Evolutionary conservation across 2,888 invertebrate genomes (phyloP).

Genomic region (Xanthia icteritia): DNA sequence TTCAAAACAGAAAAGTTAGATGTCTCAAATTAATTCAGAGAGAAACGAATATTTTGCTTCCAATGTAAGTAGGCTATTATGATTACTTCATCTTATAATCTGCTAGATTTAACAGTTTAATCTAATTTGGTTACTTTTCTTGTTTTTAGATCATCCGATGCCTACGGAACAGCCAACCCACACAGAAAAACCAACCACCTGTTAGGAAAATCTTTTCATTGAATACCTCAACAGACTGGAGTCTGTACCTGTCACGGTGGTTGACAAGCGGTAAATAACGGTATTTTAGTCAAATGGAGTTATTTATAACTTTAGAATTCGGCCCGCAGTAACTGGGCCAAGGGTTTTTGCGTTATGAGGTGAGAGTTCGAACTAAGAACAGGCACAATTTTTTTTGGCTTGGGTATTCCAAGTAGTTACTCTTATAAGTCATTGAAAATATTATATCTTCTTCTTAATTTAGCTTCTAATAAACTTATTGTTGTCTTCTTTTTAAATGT

Average conservation of each 20-base stretch:
- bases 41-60: neutral
- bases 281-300: conserved; percentile 26
- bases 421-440: no score
- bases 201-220: conserved; percentile 21
- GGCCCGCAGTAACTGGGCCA: neutral
- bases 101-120: neutral
- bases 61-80: neutral
- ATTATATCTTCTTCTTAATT: no score
- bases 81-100: neutral
- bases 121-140: neutral
- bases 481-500: no score
- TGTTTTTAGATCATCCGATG: neutral
- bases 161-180: no score
- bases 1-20: no score
- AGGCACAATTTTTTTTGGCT: neutral
- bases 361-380: no score
- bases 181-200: conserved; percentile 3
- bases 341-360: neutral
- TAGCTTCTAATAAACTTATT: no score
- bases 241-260: neutral
- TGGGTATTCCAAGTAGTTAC: no score
- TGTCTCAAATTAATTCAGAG: no score
- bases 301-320: neutral
- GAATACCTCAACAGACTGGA: conserved; percentile 9
- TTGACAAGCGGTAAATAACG: conserved; percentile 33